Percentiles rank a stretch among this genome's conserved stretches.
Conservation (phyloP, 35 echinoderm and acorn worm species). For the Diadema setosum region DNA sequence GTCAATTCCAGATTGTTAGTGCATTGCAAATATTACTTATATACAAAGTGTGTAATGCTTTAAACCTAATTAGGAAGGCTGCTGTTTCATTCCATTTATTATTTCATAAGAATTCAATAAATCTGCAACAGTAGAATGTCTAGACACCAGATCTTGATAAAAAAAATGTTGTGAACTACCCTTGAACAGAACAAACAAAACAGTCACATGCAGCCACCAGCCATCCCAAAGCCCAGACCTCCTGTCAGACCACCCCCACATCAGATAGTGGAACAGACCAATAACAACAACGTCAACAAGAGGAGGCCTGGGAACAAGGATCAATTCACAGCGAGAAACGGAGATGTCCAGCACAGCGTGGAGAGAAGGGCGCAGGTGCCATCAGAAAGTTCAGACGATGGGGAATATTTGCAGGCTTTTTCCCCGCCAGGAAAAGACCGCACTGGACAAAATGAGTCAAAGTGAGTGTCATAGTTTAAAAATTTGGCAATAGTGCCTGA, state of each 20-base stretch:
- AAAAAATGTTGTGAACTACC: no score
- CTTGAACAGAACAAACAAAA: no score
- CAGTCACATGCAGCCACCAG: not conserved
- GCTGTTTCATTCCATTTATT: no score
- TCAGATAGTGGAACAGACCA: not conserved
- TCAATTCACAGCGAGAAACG: not conserved
- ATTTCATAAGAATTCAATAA: no score
- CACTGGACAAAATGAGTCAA: not conserved
- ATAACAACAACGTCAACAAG: not conserved
- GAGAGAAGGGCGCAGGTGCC: not conserved
- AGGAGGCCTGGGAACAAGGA: not conserved
- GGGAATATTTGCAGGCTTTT: not conserved
- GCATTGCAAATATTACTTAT: no score
- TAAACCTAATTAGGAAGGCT: no score
- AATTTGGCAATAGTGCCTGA: no score
- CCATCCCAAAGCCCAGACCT: not conserved
- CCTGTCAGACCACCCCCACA: not conserved
- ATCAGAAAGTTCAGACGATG: constrained; percentile 1
- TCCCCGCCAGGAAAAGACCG: not conserved
- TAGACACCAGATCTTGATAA: no score
- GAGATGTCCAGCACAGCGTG: not conserved
- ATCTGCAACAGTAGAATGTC: no score
- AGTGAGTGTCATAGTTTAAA: no score
- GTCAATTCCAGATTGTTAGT: no score
- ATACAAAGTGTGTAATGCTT: no score